Conservation (phyloP, 2,888 invertebrate species). For the Priocnemis perturbator region DNA sequence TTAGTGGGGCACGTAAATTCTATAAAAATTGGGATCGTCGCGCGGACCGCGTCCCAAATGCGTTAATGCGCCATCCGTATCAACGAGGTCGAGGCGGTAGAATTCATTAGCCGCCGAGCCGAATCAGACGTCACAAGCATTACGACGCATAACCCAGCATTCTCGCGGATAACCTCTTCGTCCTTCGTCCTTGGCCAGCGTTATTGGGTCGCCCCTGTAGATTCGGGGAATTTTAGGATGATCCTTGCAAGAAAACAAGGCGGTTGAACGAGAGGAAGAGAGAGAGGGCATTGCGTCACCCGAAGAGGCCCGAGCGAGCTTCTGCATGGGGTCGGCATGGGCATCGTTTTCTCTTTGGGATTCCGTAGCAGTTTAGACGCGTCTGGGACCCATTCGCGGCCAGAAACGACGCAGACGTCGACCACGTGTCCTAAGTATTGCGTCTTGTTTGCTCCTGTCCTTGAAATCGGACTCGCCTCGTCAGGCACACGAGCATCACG, state of each 20-base stretch:
- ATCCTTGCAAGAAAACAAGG: slow-evolving; percentile 3
- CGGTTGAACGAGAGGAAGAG: neutral
- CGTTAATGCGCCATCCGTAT: too few relatives aligned
- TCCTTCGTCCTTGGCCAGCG: neutral
- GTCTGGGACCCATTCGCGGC: slow-evolving; percentile 11
- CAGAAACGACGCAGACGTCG: slow-evolving; percentile 21
- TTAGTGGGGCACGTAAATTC: too few relatives aligned
- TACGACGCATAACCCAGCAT: too few relatives aligned
- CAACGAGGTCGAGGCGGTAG: too few relatives aligned
- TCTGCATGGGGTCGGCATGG: slow-evolving; percentile 20
- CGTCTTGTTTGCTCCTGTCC: slow-evolving; percentile 31
- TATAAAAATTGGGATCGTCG: too few relatives aligned
- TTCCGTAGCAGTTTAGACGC: slow-evolving; percentile 21
- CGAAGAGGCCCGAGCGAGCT: slow-evolving; percentile 9
- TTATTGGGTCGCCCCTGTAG: slow-evolving; percentile 1
- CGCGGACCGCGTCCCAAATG: too few relatives aligned
- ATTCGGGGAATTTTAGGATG: slow-evolving; percentile 4
- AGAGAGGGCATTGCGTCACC: slow-evolving; percentile 20
- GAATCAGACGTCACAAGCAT: too few relatives aligned
- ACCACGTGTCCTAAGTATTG: slow-evolving; percentile 28
- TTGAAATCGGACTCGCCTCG: slow-evolving; percentile 29
- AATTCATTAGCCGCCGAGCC: too few relatives aligned
- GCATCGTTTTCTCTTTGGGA: slow-evolving; percentile 24
- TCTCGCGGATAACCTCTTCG: neutral
- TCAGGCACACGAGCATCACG: slow-evolving; percentile 23